A percentile compares a stretch with the other conserved stretches of the same genome.
These are phyloP conservation scores for Erpornis zantholeuca DNA, from an alignment of 2,113 vertebrate species.

Conservation along the genomic window DNA sequence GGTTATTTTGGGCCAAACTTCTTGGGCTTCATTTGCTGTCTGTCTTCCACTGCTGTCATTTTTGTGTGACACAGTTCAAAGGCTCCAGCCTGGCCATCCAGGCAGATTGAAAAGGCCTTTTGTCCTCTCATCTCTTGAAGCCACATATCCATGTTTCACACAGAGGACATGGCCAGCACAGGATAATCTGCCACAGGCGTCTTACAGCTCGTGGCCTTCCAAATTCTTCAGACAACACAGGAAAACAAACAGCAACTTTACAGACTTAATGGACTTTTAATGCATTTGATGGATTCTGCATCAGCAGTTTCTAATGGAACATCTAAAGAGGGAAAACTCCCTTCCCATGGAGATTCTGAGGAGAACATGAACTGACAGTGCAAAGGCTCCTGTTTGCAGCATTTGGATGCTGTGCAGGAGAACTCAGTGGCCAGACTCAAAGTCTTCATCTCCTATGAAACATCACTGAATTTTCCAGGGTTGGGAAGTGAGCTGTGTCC, in stretches of 20 bases:
- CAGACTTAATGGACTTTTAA: constrained; percentile 33
- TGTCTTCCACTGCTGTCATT: background rate
- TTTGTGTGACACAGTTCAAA: background rate
- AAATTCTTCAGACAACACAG: background rate
- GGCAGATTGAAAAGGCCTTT: background rate
- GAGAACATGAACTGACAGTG: background rate
- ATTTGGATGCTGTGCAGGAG: background rate
- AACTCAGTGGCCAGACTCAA: background rate
- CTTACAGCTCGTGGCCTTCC: background rate
- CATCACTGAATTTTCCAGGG: background rate
- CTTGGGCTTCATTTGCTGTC: background rate
- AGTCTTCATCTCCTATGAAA: background rate
- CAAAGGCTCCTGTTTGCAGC: background rate
- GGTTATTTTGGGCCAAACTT: background rate
- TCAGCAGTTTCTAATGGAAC: constrained; percentile 31
- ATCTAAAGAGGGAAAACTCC: background rate
- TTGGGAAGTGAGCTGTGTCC: background rate
- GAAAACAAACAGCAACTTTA: background rate
- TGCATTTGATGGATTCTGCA: constrained; percentile 46
- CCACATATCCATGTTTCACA: background rate
- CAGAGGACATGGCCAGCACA: background rate
- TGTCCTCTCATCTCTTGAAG: background rate
- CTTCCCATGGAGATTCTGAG: background rate
- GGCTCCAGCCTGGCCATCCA: background rate
- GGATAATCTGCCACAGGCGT: background rate